Evolutionary conservation across 2,113 vertebrate species (phyloP), one percentile per base, ranked within the genome.

Genomic region (Saguinus midas): DNA sequence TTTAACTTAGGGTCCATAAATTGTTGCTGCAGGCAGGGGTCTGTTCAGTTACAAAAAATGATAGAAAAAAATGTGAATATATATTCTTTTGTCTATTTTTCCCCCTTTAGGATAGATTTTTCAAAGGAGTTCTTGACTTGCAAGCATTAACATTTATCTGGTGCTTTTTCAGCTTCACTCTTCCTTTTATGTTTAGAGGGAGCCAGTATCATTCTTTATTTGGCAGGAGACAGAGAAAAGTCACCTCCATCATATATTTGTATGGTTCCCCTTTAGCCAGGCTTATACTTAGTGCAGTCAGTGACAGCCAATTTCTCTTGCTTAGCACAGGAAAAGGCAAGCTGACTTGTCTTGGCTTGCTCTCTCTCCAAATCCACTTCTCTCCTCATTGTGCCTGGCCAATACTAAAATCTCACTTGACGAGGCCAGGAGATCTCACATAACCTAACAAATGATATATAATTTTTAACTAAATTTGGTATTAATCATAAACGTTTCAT

Each of bases 21-120:
- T 45, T 37, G 1, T 20, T 88, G 17, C 35, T 83, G 16, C 1
- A 10, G 4, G 10, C 2, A 27, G n/a, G 8, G 0, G 4, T 79
- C 48, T 70, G 9, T 23, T 61, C 40, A 52, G 16, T 11, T 64
- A 32, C 2, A 55, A 80, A 85, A 85, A 84, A 45, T 23, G 14
- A 11, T n/a, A 37, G 37, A 79, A 82, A 16, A 14, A 76, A 58
- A 57, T 32, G 64, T 80, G 57, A 75, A 5, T 48, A 2, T 12
- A 8, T 84, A 25, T 66, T 70, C 11, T 50, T 58, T 82, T 81
- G 43, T 35, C 85, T 68, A n/a, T 50, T 87, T 82, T 70, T 2
- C 0, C 11, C 9, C 43, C 3, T 14, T 45, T 13, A 55, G 6
- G 16, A 64, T 23, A 73, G 13, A 72, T 72, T 72, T 82, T 21